Evolutionary conservation across 2,888 invertebrate species (phyloP), one percentile per base, ranked within the genome.

Genomic region (Vanessa cardui): DNA sequence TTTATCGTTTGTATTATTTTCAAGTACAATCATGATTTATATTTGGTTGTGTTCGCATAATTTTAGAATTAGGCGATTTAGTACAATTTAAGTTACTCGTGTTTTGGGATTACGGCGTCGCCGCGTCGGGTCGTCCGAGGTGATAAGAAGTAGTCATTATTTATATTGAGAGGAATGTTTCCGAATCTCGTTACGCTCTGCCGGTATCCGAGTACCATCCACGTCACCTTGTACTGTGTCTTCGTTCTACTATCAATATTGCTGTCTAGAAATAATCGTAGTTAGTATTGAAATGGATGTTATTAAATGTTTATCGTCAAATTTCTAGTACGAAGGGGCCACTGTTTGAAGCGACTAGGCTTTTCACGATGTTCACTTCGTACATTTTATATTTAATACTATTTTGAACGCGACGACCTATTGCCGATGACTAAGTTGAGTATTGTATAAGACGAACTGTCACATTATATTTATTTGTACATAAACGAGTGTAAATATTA

Each of bases 41-140:
- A 21, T 64, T 64, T 52, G 68, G 68, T 70, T 68, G 68, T 70
- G 70, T 68, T 68, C 31, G 26, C 39, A 47, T 54, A 58, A 64
- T 59, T 9, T n/a, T 69, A 69, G 60, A 58, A 31, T 70, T 66
- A 76, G 72, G 33, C 72, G 61, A 74, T 72, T 68, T 74, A 75
- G 16, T 52, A 52, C 9, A 49, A 6, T 49, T 52, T 52, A 54
- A 31, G 52, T 54, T 52, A 54, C 8, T 54, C 7, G 3, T 21
- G 50, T 15, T 15, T 26, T 16, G 26, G 31, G n/a, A 52, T 52
- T 6, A 31, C 52, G 7, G 15, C 39, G 39, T 9, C 39, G 2
- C 39, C 0, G 39, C 2, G 39, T 39, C 2, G 39, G 39, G 1
- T 39, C 39, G 39, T 9, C 9, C 39, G 9, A 9, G 2, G 39